A percentile compares a stretch with the other conserved stretches of the same genome.
Evolutionary conservation across 1,140 invertebrate genomes (phyloP).

Genomic region (Nasonia vitripennis): DNA sequence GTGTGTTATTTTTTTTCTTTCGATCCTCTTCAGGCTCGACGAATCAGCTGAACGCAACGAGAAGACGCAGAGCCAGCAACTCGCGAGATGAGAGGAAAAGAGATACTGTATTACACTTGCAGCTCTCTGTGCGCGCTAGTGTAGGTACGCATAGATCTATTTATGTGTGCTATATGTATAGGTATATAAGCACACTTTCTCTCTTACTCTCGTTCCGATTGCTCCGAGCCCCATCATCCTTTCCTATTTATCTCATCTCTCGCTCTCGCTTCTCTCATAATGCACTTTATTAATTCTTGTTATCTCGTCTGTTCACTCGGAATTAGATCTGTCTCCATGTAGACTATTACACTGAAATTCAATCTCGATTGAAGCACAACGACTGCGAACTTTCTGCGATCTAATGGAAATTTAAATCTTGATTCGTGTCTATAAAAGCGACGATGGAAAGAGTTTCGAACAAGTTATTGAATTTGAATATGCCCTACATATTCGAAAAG

Average conservation of each 20-base stretch:
- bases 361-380: too few relatives aligned
- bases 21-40: background rate
- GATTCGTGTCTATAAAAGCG: too few relatives aligned
- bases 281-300: background rate
- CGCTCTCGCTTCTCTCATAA: background rate
- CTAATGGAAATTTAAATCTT: too few relatives aligned
- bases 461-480: too few relatives aligned
- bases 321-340: background rate
- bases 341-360: too few relatives aligned
- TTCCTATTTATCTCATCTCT: conserved; percentile 1
- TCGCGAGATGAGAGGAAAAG: background rate
- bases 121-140: too few relatives aligned
- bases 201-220: too few relatives aligned
- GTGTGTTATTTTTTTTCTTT: background rate
- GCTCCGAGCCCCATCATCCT: background rate
- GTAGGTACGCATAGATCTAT: background rate
- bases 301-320: background rate
- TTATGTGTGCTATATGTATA: background rate
- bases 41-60: background rate
- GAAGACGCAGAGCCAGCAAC: too few relatives aligned
- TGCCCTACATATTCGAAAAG: too few relatives aligned
- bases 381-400: too few relatives aligned
- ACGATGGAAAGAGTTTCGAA: too few relatives aligned
- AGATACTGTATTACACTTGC: background rate
- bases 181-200: background rate